Percentiles rank a stretch among this genome's conserved stretches.
phyloP scores from a whole-genome alignment of 1,140 invertebrate genomes.

The Drosophila parabipectinata region DNA sequence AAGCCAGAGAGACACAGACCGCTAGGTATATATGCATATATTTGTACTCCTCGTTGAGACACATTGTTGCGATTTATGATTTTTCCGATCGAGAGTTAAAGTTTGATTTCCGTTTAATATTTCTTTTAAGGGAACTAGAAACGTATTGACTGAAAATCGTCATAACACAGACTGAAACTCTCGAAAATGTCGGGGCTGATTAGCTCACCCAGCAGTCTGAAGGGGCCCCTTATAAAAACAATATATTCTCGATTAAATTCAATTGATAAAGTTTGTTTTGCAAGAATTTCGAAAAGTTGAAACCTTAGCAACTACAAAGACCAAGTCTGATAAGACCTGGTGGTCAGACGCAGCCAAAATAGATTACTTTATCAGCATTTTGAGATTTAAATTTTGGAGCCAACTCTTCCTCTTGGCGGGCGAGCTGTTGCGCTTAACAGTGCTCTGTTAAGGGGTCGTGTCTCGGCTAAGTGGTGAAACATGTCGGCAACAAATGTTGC shows the following conservation, averaged over 20 bases:
- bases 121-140: neutral
- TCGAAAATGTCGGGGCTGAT: slow-evolving; percentile 56
- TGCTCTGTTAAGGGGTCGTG: neutral
- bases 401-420: neutral
- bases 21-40: slow-evolving; percentile 77
- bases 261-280: slow-evolving; percentile 70
- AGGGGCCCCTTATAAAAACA: slow-evolving; percentile 46
- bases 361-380: slow-evolving; percentile 30
- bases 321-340: slow-evolving; percentile 33
- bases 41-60: slow-evolving; percentile 79
- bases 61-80: slow-evolving; percentile 47
- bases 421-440: neutral
- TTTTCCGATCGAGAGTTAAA: slow-evolving; percentile 13
- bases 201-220: slow-evolving; percentile 26
- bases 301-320: slow-evolving; percentile 4
- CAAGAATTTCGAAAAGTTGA: slow-evolving; percentile 30
- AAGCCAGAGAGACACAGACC: slow-evolving; percentile 55
- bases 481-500: slow-evolving; percentile 51
- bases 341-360: slow-evolving; percentile 16
- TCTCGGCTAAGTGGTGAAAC: slow-evolving; percentile 15
- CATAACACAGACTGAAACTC: slow-evolving; percentile 64
- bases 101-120: slow-evolving; percentile 24
- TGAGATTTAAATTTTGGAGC: slow-evolving; percentile 1
- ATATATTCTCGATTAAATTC: slow-evolving; percentile 58
- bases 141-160: slow-evolving; percentile 64